Base-by-base conservation (phyloP, 2,888 invertebrate genomes). In the Isoperla grammatica region DNA sequence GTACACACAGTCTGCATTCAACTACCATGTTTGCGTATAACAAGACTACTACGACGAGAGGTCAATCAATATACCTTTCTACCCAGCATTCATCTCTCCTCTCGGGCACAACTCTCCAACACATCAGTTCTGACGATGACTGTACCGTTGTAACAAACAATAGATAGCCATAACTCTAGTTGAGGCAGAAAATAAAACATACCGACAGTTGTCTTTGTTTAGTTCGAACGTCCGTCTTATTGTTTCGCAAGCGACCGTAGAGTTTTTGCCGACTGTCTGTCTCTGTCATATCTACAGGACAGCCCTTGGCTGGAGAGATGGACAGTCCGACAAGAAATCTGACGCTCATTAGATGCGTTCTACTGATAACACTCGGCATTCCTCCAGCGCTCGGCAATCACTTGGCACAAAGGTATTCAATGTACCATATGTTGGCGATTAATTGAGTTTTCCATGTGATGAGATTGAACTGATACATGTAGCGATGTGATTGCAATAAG, bases 71-170 rank as follows among this genome's bases (percentile, higher is more conserved):
- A 9, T 1, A 22, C 49, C 22, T 49, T 17, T 49, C 23, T 29
- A 29, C 29, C 29, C 29, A n/a, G 13, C 20, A 19, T 49, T 39
- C 39, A 37, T 37, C 35, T 53, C 54, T 35, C 35, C 17, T 53
- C 54, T 29, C 29, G 29, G 8, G 29, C 29, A 29, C 4, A 8
- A 29, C 29, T 6, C 5, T 29, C 29, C n/a, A 37, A 37, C 6
- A 3, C 35, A 6, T 29, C 29, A 50, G 49, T 39, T 53, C 39
- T 53, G 53, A 37, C 37, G 15, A 15, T 39, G 53, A 13, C 53
- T 53, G 53, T 53, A 53, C 53, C 20, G 37, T 39, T 53, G 37
- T 53, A 53, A 39, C 37, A 37, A 39, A 53, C 53, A 53, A 53
- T 53, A 37, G 39, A 53, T 53, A 39, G 53, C 35, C 53, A 53